Evolutionary conservation across 1,140 invertebrate species (phyloP).

Genomic region (Orussus abietinus): DNA sequence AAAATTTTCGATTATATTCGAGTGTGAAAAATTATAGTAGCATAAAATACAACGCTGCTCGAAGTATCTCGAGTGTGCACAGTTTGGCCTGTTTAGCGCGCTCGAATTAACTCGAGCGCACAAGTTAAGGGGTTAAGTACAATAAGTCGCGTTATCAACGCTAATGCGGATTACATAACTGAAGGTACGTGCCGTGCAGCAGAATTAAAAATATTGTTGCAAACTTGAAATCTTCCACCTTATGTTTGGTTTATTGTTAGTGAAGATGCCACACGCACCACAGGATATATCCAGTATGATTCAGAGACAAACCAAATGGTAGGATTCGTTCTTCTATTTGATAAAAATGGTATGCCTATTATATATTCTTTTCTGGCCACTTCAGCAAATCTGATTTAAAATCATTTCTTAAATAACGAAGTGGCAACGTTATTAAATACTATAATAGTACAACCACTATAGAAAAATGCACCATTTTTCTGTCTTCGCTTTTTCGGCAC

Average conservation of each 20-base stretch:
- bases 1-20: too few relatives aligned
- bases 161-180: background rate
- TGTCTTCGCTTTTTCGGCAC: slow-evolving; percentile 12
- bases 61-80: too few relatives aligned
- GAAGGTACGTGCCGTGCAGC: slow-evolving; percentile 8
- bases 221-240: background rate
- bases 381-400: slow-evolving; percentile 8
- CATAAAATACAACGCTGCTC: too few relatives aligned
- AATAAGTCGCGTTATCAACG: slow-evolving; percentile 4
- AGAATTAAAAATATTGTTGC: slow-evolving; percentile 6
- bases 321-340: slow-evolving; percentile 5
- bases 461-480: slow-evolving; percentile 5
- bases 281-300: too few relatives aligned
- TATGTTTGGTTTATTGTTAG: background rate
- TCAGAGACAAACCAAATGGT: slow-evolving; percentile 8
- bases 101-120: too few relatives aligned
- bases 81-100: too few relatives aligned
- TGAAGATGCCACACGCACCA: too few relatives aligned
- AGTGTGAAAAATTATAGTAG: too few relatives aligned
- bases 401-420: slow-evolving; percentile 7
- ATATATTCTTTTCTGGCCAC: slow-evolving; percentile 5
- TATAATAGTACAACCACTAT: slow-evolving; percentile 5
- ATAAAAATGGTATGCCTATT: slow-evolving; percentile 11
- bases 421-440: slow-evolving; percentile 1
- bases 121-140: too few relatives aligned